Base-by-base conservation (phyloP, 1,140 invertebrate species). In the Leptoteleia sp. region DNA sequence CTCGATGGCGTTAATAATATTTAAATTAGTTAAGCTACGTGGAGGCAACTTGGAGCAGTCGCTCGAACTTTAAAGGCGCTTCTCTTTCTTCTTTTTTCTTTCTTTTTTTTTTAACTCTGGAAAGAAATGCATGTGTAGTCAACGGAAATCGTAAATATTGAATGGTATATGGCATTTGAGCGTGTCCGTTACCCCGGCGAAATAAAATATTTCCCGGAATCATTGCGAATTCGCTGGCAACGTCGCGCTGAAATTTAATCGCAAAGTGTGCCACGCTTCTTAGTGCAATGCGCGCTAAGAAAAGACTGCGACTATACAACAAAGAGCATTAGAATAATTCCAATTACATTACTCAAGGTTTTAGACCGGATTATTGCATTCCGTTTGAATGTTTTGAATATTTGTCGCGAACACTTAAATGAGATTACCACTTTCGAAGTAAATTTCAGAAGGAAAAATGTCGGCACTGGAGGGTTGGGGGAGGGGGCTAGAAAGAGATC, bases 261-360 rank as follows among this genome's bases (percentile, higher is more conserved):
- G 40, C 40, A 64, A 73, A 64, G 15, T 64, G 37, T 73, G 40
- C 27, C 16, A 31, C 43, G 16, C 17, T 52, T 47, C 38, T 25
- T 11, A 12, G 48, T 16, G 27, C 37, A 45, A 43, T 35, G 33
- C 42, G 33, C 42, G 22, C 59, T 54, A 22, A 64, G 37, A 59
- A 59, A 75, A 59, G 71, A 27, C 43, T 75, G 62, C 47, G 15
- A 50, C 38, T 61, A 43, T 43, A 33, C 40, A 16, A 48, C 52
- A 50, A 65, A 73, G 50, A 57, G 52, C 59, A 52, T 65, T 75
- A 65, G 43, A 64, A 57, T 64, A 65, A 73, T 65, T 75, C 37
- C 61, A 52, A 65, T 75, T 75, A 55, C 40, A 59, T 59, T 65
- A 59, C 42, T 52, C 11, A 75, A 65, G 54, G 37, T 59, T 42